Conservation (phyloP, 2,888 invertebrate genomes). For the Ochropacha duplaris region DNA sequence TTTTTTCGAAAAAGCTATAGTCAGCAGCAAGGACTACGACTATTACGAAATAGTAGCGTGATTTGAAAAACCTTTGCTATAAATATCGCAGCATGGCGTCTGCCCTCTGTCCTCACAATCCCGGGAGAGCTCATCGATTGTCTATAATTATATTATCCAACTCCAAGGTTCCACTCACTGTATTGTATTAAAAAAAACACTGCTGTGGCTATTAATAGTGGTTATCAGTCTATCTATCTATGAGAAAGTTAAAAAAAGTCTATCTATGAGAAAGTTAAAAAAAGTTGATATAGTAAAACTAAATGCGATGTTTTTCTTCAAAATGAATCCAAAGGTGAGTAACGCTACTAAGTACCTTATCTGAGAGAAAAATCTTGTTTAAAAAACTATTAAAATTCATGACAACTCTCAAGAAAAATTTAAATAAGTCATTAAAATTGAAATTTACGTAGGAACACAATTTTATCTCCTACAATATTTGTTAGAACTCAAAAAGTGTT, state of each 20-base stretch:
- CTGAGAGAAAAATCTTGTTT: no score
- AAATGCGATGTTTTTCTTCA: no score
- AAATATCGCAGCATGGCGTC: constrained; percentile 64
- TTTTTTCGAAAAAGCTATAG: not conserved
- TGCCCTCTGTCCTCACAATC: constrained; percentile 43
- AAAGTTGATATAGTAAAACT: no score
- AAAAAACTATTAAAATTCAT: no score
- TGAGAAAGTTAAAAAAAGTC: no score
- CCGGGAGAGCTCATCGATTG: constrained; percentile 68
- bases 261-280: no score
- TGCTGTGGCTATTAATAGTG: constrained; percentile 34
- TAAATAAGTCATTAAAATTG: no score
- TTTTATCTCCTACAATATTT: not conserved
- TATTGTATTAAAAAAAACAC: constrained; percentile 59
- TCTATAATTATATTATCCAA: constrained; percentile 71
- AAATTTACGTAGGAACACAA: not conserved
- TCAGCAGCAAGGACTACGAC: no score
- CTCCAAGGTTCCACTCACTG: constrained; percentile 51
- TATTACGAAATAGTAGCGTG: not conserved
- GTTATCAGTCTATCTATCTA: no score
- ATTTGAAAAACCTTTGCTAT: constrained; percentile 32
- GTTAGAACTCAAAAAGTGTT: not conserved
- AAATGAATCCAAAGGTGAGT: no score
- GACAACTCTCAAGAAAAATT: no score
- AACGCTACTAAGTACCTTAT: no score